phyloP scores from a whole-genome alignment of 2,888 invertebrate genomes.

The Gymnoscelis rufifasciata region DNA sequence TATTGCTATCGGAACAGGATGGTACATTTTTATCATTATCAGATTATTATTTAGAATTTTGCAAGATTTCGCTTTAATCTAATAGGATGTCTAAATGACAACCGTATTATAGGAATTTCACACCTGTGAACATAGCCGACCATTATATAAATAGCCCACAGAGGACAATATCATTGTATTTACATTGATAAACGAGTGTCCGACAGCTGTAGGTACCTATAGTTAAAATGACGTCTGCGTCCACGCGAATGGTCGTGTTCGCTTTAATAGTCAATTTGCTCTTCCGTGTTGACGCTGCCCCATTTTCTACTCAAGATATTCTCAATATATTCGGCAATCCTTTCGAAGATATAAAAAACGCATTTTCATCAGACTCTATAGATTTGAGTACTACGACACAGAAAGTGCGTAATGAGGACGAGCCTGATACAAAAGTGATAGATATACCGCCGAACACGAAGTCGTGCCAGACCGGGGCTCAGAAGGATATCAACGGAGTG shows the following conservation, averaged over 20 bases:
- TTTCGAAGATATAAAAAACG: slow-evolving; percentile 47
- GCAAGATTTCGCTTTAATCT: no score
- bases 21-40: no score
- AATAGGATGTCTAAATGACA: no score
- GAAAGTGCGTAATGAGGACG: slow-evolving; percentile 16
- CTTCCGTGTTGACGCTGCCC: slow-evolving; percentile 38
- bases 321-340: slow-evolving; percentile 61
- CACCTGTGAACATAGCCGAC: slow-evolving; percentile 10
- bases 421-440: slow-evolving; percentile 45
- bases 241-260: slow-evolving; percentile 53
- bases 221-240: slow-evolving; percentile 61
- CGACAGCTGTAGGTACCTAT: slow-evolving; percentile 33
- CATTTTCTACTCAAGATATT: slow-evolving; percentile 45
- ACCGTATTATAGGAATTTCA: no score
- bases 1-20: no score
- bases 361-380: not conserved
- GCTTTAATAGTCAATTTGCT: slow-evolving; percentile 50
- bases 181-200: slow-evolving; percentile 41
- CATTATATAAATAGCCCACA: slow-evolving; percentile 3
- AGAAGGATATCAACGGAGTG: slow-evolving; percentile 53
- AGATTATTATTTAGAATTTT: no score
- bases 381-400: slow-evolving; percentile 14
- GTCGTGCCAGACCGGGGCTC: slow-evolving; percentile 38
- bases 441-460: slow-evolving; percentile 52
- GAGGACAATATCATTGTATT: slow-evolving; percentile 31